Conservation (phyloP, 2,888 invertebrate genomes). For the Drosophila mulleri region DNA sequence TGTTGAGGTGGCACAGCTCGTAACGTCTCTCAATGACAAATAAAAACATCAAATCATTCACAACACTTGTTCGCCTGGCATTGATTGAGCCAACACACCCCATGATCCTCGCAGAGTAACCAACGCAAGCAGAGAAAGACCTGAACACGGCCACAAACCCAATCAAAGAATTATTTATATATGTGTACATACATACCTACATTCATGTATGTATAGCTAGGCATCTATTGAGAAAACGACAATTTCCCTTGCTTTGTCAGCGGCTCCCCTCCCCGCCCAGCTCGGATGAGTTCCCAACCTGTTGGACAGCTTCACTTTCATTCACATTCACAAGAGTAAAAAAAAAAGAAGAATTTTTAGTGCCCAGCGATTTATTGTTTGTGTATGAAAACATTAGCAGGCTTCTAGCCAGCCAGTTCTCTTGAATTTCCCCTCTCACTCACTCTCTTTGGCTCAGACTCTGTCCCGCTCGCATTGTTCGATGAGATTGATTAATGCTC, state of each 20-base stretch:
- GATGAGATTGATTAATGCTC: slow-evolving; percentile 70
- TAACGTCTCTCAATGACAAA: slow-evolving; percentile 56
- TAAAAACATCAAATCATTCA: slow-evolving; percentile 82
- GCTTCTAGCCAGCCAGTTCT: slow-evolving; percentile 48
- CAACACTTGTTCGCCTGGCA: slow-evolving; percentile 78
- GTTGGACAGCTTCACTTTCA: slow-evolving; percentile 70
- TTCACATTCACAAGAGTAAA: slow-evolving; percentile 64
- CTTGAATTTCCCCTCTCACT: slow-evolving; percentile 43
- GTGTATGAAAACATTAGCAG: slow-evolving; percentile 65
- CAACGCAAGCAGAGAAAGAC: slow-evolving; percentile 12
- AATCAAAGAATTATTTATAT: slow-evolving; percentile 25
- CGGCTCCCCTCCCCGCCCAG: slow-evolving; percentile 2
- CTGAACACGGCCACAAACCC: slow-evolving; percentile 26
- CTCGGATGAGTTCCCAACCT: slow-evolving; percentile 33
- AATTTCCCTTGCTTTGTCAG: slow-evolving; percentile 54
- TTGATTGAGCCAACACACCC: slow-evolving; percentile 80
- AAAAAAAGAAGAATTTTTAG: slow-evolving; percentile 15
- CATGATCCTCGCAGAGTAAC: slow-evolving; percentile 63
- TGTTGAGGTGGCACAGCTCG: slow-evolving; percentile 63
- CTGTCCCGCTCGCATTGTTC: slow-evolving; percentile 48
- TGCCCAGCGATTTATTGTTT: slow-evolving; percentile 59
- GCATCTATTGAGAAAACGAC: slow-evolving; percentile 18
- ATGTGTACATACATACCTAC: no score
- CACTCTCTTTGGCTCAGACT: no score
- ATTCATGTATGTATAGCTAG: slow-evolving; percentile 27